These are phyloP conservation scores for Mandrillus leucophaeus DNA, from an alignment of 2,113 vertebrate species.

Conservation along the genomic window DNA sequence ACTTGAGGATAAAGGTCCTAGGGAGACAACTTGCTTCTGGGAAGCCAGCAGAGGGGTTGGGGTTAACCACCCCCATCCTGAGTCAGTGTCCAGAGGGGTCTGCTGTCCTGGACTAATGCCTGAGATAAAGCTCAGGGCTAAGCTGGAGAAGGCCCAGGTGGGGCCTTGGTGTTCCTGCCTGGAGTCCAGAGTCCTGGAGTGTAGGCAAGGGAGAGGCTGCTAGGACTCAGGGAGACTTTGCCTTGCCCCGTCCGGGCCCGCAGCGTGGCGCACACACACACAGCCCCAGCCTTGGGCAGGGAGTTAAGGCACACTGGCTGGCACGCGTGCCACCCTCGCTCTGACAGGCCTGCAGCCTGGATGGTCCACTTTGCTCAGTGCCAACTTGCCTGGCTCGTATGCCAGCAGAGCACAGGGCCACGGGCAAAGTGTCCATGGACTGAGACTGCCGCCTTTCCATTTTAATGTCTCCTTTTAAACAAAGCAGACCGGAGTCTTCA, in stretches of 20 bases:
- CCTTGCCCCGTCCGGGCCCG: background rate
- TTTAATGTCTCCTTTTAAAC: constrained; percentile 6
- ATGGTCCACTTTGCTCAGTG: background rate
- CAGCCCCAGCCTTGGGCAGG: background rate
- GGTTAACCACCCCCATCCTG: background rate
- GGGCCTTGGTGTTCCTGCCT: background rate
- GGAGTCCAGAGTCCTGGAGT: no score
- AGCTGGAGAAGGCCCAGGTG: background rate
- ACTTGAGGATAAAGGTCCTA: background rate
- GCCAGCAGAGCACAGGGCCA: background rate
- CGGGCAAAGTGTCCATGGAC: background rate
- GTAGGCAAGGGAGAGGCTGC: background rate
- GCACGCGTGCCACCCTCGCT: background rate
- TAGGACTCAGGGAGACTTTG: no score
- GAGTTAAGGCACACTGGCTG: background rate
- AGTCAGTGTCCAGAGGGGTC: background rate
- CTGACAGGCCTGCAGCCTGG: background rate
- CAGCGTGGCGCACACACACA: accelerated
- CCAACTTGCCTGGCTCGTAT: background rate
- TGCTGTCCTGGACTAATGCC: background rate
- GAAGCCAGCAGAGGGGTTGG: background rate
- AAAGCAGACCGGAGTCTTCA: background rate
- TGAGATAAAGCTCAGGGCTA: background rate
- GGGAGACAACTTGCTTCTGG: background rate
- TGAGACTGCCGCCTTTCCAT: background rate